phyloP scores from a whole-genome alignment of 2,888 invertebrate genomes.

The Brachyptera risi region DNA sequence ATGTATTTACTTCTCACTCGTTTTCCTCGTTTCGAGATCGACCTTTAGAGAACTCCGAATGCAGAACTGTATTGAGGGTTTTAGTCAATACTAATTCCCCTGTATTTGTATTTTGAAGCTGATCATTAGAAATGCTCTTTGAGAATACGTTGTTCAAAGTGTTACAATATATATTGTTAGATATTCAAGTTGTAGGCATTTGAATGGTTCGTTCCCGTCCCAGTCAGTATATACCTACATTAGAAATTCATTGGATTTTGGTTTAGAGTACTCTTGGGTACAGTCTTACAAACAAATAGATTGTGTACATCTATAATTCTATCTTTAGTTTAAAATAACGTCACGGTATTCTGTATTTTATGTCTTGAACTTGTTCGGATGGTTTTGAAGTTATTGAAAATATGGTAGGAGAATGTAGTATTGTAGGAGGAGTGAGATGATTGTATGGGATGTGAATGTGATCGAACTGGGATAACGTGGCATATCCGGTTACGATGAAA shows the following conservation, averaged over 20 bases:
- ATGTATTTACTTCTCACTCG: too few species aligned
- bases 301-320: conserved; percentile 11
- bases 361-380: neutral
- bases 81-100: conserved; percentile 2
- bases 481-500: too few species aligned
- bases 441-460: neutral
- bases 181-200: neutral
- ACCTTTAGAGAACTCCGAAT: neutral
- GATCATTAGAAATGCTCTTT: conserved; percentile 17
- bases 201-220: neutral
- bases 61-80: neutral
- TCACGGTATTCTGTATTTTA: too few species aligned
- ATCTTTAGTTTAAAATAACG: neutral
- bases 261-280: conserved; percentile 25
- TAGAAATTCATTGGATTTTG: conserved; percentile 30
- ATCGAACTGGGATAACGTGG: too few species aligned
- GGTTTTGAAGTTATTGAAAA: too few species aligned
- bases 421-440: neutral
- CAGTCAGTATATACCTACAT: conserved; percentile 20
- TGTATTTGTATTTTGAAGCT: neutral
- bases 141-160: neutral
- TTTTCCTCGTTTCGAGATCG: too few species aligned
- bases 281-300: conserved; percentile 19
- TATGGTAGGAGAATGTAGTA: neutral
- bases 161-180: neutral